Evolutionary conservation across 2,888 invertebrate species (phyloP).

Genomic region (Criorhina ranunculi): DNA sequence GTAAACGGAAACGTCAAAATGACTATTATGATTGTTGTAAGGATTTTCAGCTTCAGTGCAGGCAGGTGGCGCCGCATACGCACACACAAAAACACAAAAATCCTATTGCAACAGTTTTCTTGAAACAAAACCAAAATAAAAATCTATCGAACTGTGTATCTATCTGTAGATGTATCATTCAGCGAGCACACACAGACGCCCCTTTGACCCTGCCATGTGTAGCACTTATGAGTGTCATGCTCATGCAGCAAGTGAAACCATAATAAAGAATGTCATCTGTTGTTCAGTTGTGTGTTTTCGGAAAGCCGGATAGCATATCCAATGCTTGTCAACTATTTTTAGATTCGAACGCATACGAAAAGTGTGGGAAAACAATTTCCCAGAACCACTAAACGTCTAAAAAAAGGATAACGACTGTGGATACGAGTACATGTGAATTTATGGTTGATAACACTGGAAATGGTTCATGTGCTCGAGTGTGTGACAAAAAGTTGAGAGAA

Average conservation of each 20-base stretch:
- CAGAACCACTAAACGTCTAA: slow-evolving; percentile 54
- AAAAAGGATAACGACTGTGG: slow-evolving; percentile 43
- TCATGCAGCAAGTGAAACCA: slow-evolving; percentile 67
- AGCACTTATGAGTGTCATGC: slow-evolving; percentile 67
- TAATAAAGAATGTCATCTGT: slow-evolving; percentile 73
- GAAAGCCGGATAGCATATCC: slow-evolving; percentile 41
- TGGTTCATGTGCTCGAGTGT: slow-evolving; percentile 32
- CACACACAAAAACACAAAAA: background rate
- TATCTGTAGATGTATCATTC: background rate
- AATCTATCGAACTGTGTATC: background rate
- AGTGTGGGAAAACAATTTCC: slow-evolving; percentile 76
- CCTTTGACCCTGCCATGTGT: slow-evolving; percentile 68
- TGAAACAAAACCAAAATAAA: background rate
- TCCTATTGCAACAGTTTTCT: background rate
- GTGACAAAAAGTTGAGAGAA: slow-evolving; percentile 16
- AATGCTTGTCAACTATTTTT: slow-evolving; percentile 57
- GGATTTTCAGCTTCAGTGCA: slow-evolving; percentile 15
- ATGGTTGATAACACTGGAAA: slow-evolving; percentile 21
- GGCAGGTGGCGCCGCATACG: slow-evolving; percentile 60
- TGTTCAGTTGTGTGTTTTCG: slow-evolving; percentile 45
- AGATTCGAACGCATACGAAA: slow-evolving; percentile 60
- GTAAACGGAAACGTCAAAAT: slow-evolving; percentile 36
- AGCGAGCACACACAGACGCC: slow-evolving; percentile 25
- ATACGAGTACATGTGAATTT: background rate
- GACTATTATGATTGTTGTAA: slow-evolving; percentile 3